phyloP scores from a whole-genome alignment of 2,888 invertebrate genomes.

The Andrena dorsata region DNA sequence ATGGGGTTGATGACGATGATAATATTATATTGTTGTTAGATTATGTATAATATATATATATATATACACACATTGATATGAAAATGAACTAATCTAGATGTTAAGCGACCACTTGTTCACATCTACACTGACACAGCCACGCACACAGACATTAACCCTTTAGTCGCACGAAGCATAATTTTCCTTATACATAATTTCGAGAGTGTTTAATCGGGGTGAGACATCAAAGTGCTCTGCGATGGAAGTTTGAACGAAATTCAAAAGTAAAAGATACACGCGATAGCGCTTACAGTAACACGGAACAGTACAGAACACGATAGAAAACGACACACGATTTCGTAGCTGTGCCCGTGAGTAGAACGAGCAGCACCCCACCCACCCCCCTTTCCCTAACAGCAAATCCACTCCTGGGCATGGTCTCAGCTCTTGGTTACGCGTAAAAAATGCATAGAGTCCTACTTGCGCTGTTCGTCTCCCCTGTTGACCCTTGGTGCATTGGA shows the following conservation, averaged over 20 bases:
- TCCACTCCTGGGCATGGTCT: slow-evolving; percentile 66
- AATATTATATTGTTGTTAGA: slow-evolving; percentile 84
- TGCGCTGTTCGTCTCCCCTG: slow-evolving; percentile 37
- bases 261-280: not conserved
- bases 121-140: slow-evolving; percentile 40
- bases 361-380: slow-evolving; percentile 52
- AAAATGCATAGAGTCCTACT: slow-evolving; percentile 54
- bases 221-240: not conserved
- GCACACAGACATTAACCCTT: slow-evolving; percentile 29
- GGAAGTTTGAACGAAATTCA: not conserved
- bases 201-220: not conserved
- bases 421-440: slow-evolving; percentile 52
- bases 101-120: slow-evolving; percentile 71
- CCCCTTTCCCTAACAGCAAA: slow-evolving; percentile 38
- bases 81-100: slow-evolving; percentile 77
- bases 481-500: slow-evolving; percentile 45
- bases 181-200: not conserved
- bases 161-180: slow-evolving; percentile 3
- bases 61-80: slow-evolving; percentile 78
- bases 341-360: slow-evolving; percentile 69
- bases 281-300: too few relatives aligned
- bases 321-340: slow-evolving; percentile 62
- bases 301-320: slow-evolving; percentile 20
- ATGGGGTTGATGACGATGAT: slow-evolving; percentile 80
- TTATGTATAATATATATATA: slow-evolving; percentile 78